Base-by-base conservation (phyloP, 2,797 vertebrate genomes). In the Bufotes viridis region DNA sequence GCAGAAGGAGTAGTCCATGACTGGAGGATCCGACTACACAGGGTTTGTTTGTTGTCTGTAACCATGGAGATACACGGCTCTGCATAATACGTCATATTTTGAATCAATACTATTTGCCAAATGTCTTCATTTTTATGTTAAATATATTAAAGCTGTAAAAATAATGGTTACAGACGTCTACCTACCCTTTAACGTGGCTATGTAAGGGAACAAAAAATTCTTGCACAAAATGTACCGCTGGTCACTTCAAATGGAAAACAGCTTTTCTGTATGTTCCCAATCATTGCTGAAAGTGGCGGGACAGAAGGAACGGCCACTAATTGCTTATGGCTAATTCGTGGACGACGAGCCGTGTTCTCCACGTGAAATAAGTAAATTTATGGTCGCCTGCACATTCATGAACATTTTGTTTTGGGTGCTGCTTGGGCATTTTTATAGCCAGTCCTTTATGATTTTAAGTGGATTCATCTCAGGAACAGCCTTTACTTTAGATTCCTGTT, bases 401-500 rank as follows among this genome's bases (percentile, higher is more conserved):
- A 26, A 7, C 69, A 74, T 82, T 82, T 61, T 87, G 70, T 67
- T 42, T 34, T 42, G 9, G 42, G 29, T 51, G 18, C 10, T 22
- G 72, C 34, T 74, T 12, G 8, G 34, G 42, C 49, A 42, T 74
- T 49, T 82, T 14, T 81, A 29, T 81, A 14, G 34, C 42, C 14
- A 60, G 24, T 26, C 75, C 74, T n/a, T 65, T 58, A 82, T 10
- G 60, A 65, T 65, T 74, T 51, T 81, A 75, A 60, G 79, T 75
- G 57, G 63, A 75, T 55, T 49, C 7, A 10, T 18, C 72, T 74
- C 34, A 60, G 29, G 29, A 63, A 42, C 18, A 80, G 42, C 0
- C 51, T 42, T 61, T 61, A 18, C 57, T 17, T 55, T 55, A 53
- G 22, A 60, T 20, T 22, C 8, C 24, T 29, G 15, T 18, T 12